Evolutionary conservation across 2,797 vertebrate species (phyloP), one percentile per base, ranked within the genome.

Genomic region (Pipistrellus pipistrellus): DNA sequence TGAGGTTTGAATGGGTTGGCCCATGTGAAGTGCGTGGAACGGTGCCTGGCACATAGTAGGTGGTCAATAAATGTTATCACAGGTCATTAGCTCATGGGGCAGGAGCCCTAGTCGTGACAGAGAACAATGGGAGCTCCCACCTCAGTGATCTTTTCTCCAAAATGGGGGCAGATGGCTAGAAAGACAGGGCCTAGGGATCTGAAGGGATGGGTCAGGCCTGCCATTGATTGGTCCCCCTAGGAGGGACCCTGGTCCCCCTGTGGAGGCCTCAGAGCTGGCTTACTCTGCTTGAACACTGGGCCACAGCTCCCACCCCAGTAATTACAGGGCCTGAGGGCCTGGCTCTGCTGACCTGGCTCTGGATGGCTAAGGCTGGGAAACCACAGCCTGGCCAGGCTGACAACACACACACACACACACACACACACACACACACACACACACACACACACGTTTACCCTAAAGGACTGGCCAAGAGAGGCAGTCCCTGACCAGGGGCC

Each of bases 301-400:
- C 92, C 8, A 1, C 38, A 66, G 72, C 75, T 90, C 85, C 87
- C 88, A 4, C 73, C 90, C 93, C 0, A 0, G 85, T 96, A 97
- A 97, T 96, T 96, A 97, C 2, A 97, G 94, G 90, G 93, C 88
- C 95, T 14, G 57, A 86, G 68, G 91, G 94, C 53, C 94, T 89
- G 91, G 92, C 88, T 96, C 81, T 66, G 87, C 80, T 97, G 94
- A 59, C 92, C 94, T 91, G 93, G 89, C 48, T 80, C 81, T 72
- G 83, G 51, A 80, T 32, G 23, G 93, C 83, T 57, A 71, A 78
- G 59, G 71, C 85, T n/a, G 27, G 53, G 68, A 95, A 94, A 69
- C 96, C 96, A 87, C 86, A 93, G 95, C 62, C 32, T 0, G 38
- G 84, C 59, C 62, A 71, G 0, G 8, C 12, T 68, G 62, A 83